These are phyloP conservation scores for Diorhabda carinulata DNA, from an alignment of 1,140 invertebrate species.

Conservation along the genomic window DNA sequence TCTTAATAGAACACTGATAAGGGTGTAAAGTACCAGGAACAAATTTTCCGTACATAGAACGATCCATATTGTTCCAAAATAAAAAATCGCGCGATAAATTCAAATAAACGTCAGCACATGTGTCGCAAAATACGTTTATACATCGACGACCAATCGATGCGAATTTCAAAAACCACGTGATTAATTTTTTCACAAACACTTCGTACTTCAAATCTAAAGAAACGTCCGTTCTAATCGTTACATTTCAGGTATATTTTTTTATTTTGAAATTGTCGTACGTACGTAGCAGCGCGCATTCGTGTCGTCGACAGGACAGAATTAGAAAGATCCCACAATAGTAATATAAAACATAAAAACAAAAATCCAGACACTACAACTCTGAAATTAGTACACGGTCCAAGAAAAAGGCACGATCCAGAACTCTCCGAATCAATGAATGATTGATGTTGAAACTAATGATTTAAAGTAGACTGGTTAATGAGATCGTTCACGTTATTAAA, in stretches of 20 bases:
- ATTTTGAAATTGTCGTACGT: constrained; percentile 2
- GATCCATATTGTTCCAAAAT: constrained; percentile 59
- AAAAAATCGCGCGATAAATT: constrained; percentile 7
- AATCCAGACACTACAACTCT: too few species aligned
- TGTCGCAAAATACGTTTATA: neutral
- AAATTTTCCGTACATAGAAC: constrained; percentile 80
- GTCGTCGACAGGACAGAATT: constrained; percentile 10
- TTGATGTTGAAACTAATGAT: neutral
- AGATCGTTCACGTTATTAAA: neutral
- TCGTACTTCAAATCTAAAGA: neutral
- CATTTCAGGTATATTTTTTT: constrained; percentile 11
- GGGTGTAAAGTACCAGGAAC: constrained; percentile 74
- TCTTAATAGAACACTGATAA: constrained; percentile 73
- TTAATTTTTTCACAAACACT: neutral
- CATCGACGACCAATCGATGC: neutral
- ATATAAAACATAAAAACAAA: constrained; percentile 13
- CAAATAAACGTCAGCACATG: constrained; percentile 4
- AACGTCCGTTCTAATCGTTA: neutral
- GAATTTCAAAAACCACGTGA: constrained; percentile 4
- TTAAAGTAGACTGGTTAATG: neutral
- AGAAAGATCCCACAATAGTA: constrained; percentile 18
- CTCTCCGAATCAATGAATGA: neutral
- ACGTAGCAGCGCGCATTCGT: neutral
- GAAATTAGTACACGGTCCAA: neutral
- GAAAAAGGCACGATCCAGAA: neutral